Evolutionary conservation across 2,797 vertebrate species (phyloP), one percentile per base, ranked within the genome.

Genomic region (Tokudaia muenninki): DNA sequence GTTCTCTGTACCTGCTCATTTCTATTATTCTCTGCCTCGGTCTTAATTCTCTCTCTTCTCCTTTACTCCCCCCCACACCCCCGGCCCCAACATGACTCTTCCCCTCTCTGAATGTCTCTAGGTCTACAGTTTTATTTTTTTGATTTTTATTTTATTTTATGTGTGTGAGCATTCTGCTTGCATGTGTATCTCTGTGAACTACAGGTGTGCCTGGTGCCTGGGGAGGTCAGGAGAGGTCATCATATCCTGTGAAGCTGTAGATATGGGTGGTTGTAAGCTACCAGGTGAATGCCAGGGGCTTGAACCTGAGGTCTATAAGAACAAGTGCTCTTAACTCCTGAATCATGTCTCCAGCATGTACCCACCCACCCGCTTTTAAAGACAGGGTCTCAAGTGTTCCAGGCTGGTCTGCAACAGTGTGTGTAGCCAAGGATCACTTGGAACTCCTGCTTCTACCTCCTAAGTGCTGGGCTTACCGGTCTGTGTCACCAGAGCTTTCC

Each of bases 31-130:
- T 91, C 22, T 87, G 50, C 24, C n/a, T 91, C 12, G 83, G 55
- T 80, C 70, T 75, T 52, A 7, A 37, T 47, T 37, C n/a, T n/a
- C 17, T 34, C 29, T 77, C 41, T 44, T 37, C 70, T 88, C 16
- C 17, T 34, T 12, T n/a, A n/a, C 3, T 3, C 12, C 12, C 7
- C 26, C 21, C 6, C 1, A n/a, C n/a, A n/a, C 2, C 34, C 41
- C 41, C 41, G 41, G 41, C 41, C n/a, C 37, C 19, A 11, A 6
- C 44, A 8, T 72, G 19, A n/a, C 6, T 63, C 9, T 89, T 3
- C 5, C 86, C 13, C 12, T 72, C 65, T 72, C 63, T 70, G 44
- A n/a, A n/a, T 52, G 21, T 94, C 29, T 84, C 74, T 41, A 75
- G 74, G 61, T 75, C 14, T 50, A 16, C 44, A 63, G 17, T 77